A percentile compares a stretch with the other conserved stretches of the same genome.
Evolutionary conservation across 2,888 invertebrate species (phyloP).

Genomic region (Gymnosoma rotundatum): DNA sequence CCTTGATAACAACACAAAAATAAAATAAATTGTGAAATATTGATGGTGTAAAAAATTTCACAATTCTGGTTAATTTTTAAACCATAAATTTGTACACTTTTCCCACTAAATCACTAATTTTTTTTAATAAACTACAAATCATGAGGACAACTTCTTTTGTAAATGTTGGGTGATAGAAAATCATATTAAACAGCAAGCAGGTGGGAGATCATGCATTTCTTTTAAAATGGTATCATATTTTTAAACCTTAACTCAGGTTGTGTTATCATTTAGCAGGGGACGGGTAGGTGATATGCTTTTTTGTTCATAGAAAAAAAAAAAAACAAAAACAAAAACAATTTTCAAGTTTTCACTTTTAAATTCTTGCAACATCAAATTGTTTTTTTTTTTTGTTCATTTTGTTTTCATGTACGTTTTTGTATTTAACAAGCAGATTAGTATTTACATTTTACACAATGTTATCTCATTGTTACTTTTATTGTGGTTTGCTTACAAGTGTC

Average conservation of each 20-base stretch:
- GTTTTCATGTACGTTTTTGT: conserved; percentile 12
- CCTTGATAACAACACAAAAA: no score
- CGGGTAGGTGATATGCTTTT: background rate
- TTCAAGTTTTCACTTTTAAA: conserved; percentile 48
- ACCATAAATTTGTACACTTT: no score
- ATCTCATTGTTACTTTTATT: conserved; percentile 23
- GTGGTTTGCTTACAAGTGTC: conserved; percentile 4
- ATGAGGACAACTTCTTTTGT: background rate
- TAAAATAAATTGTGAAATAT: background rate
- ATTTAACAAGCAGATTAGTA: conserved; percentile 9
- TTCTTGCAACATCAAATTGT: conserved; percentile 17
- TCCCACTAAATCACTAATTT: background rate
- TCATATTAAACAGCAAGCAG: background rate
- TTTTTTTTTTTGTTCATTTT: background rate
- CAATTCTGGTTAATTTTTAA: background rate
- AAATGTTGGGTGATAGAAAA: background rate
- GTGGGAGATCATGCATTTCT: background rate
- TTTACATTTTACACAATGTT: conserved; percentile 37
- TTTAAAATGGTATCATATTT: background rate
- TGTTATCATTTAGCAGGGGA: conserved; percentile 1
- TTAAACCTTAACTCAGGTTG: background rate
- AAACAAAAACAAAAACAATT: background rate
- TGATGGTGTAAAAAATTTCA: conserved; percentile 16
- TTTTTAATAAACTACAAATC: conserved; percentile 2
- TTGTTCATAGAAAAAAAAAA: background rate